These are phyloP conservation scores for Yasuhikotakia modesta DNA, from an alignment of 2,797 vertebrate genomes.

Conservation along the genomic window DNA sequence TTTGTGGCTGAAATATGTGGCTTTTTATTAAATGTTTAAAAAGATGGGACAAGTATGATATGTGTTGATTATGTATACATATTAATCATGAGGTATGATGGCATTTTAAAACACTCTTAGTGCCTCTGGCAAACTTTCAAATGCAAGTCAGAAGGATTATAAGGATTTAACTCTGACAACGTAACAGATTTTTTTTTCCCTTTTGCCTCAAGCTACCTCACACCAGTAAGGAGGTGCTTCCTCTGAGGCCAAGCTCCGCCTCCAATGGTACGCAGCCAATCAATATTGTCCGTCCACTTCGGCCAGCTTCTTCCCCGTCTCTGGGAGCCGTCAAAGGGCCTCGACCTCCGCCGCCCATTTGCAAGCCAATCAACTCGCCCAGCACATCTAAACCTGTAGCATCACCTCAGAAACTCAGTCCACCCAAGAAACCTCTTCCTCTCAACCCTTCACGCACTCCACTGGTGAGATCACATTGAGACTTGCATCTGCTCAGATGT, in stretches of 20 bases:
- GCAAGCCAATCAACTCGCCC: slow-evolving; percentile 64
- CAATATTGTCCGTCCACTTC: slow-evolving; percentile 83
- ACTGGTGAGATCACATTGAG: too few relatives aligned
- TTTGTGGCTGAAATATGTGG: too few relatives aligned
- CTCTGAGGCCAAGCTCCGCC: slow-evolving; percentile 63
- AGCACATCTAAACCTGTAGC: slow-evolving; percentile 54
- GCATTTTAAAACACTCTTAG: too few relatives aligned
- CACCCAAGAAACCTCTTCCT: slow-evolving; percentile 83
- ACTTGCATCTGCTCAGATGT: too few relatives aligned
- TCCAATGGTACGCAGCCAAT: slow-evolving; percentile 74
- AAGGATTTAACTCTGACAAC: not conserved
- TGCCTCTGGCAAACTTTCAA: too few relatives aligned
- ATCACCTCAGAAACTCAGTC: slow-evolving; percentile 72
- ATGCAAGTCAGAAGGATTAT: not conserved
- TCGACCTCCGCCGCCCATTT: slow-evolving; percentile 75
- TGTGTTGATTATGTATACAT: too few relatives aligned
- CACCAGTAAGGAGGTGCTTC: slow-evolving; percentile 73
- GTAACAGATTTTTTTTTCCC: not conserved
- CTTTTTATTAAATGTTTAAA: too few relatives aligned
- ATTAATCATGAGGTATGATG: too few relatives aligned
- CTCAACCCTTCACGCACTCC: slow-evolving; percentile 80
- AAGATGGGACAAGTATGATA: too few relatives aligned
- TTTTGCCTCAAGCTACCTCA: slow-evolving; percentile 68
- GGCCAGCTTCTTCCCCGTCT: slow-evolving; percentile 64
- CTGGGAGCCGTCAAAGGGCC: slow-evolving; percentile 67